Conservation (phyloP, 2,888 invertebrate species). For the Ennomos quercinarius region DNA sequence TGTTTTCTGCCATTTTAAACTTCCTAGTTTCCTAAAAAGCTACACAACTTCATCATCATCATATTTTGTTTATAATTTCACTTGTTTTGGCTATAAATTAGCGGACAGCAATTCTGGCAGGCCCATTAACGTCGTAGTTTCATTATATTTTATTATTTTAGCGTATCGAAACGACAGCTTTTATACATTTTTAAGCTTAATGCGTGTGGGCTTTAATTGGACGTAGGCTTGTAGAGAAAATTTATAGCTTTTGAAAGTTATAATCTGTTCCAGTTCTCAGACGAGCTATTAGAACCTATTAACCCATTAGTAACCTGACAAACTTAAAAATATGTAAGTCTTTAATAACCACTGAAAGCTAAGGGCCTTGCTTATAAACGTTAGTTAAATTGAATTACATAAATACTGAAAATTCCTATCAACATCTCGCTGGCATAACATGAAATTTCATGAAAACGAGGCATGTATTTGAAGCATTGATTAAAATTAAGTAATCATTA, state of each 20-base stretch:
- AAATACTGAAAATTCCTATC: too few relatives aligned
- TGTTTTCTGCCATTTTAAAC: too few relatives aligned
- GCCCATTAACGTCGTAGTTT: constrained; percentile 41
- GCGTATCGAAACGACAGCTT: constrained; percentile 44
- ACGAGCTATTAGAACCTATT: constrained; percentile 26
- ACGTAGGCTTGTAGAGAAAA: constrained; percentile 41
- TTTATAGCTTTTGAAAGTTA: constrained; percentile 60
- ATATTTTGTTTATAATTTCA: too few relatives aligned
- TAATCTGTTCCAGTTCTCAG: constrained; percentile 48
- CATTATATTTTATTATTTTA: constrained; percentile 41
- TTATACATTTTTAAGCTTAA: constrained; percentile 43
- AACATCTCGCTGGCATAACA: too few relatives aligned
- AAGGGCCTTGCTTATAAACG: too few relatives aligned
- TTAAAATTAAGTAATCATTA: too few relatives aligned
- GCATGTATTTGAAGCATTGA: too few relatives aligned
- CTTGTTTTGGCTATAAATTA: constrained; percentile 29
- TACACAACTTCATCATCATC: too few relatives aligned
- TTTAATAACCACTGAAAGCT: too few relatives aligned
- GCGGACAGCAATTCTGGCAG: constrained; percentile 12
- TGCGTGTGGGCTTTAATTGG: constrained; percentile 54
- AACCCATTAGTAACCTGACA: constrained; percentile 8
- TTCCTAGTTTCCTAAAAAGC: too few relatives aligned
- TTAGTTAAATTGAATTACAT: too few relatives aligned
- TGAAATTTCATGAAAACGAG: too few relatives aligned
- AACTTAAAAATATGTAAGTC: constrained; percentile 3